Percentiles rank a stretch among this genome's conserved stretches.
Conservation (phyloP, 2,888 invertebrate genomes). For the Macroteleia sp. region DNA sequence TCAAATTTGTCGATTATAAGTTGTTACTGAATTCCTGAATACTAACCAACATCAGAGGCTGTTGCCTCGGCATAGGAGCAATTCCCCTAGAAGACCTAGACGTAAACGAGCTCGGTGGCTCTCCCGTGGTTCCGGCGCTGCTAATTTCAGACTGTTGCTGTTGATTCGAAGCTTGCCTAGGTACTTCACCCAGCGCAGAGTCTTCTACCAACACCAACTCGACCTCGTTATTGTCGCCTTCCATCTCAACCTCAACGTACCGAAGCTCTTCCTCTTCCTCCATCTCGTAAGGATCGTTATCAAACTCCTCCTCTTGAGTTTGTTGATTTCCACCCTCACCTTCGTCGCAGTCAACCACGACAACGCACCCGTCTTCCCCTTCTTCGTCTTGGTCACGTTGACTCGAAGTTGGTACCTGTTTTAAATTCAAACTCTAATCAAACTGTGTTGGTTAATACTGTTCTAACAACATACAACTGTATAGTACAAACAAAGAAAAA, state of each 20-base stretch:
- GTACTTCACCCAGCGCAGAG: slow-evolving; percentile 85
- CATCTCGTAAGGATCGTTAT: slow-evolving; percentile 85
- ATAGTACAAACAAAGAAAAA: no score
- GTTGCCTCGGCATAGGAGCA: slow-evolving; percentile 85
- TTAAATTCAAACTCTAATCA: slow-evolving; percentile 15
- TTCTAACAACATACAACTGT: background rate
- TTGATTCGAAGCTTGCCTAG: slow-evolving; percentile 85
- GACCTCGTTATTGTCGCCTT: slow-evolving; percentile 87
- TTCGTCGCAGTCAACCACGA: slow-evolving; percentile 92
- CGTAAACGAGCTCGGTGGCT: slow-evolving; percentile 77
- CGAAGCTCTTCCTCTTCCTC: slow-evolving; percentile 82
- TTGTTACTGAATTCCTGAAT: no score
- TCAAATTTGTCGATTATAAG: no score
- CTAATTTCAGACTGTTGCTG: slow-evolving; percentile 87
- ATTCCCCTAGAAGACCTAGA: slow-evolving; percentile 83
- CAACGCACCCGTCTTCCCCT: slow-evolving; percentile 89
- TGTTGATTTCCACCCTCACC: slow-evolving; percentile 85
- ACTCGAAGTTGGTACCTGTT: slow-evolving; percentile 92
- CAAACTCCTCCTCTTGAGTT: slow-evolving; percentile 84
- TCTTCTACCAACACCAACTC: slow-evolving; percentile 87
- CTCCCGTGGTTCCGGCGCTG: slow-evolving; percentile 85
- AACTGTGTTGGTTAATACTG: background rate
- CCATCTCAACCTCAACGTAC: slow-evolving; percentile 83
- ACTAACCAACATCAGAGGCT: slow-evolving; percentile 83
- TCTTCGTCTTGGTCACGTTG: slow-evolving; percentile 90